A percentile compares a stretch with the other conserved stretches of the same genome.
phyloP scores from a whole-genome alignment of 2,888 invertebrate genomes.

The Odontomyia ornata region DNA sequence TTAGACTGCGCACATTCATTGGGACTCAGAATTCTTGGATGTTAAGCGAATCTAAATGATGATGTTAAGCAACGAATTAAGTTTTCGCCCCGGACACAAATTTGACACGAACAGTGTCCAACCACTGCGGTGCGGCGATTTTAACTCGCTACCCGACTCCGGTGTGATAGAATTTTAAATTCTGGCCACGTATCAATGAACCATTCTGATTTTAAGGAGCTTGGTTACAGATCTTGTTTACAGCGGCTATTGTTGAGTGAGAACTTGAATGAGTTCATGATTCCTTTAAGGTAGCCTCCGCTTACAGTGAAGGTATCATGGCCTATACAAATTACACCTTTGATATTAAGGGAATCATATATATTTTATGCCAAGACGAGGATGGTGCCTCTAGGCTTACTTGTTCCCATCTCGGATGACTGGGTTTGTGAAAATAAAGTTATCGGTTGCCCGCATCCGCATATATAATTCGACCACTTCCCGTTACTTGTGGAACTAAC shows the following conservation, averaged over 20 bases:
- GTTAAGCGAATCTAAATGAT: slow-evolving; percentile 99
- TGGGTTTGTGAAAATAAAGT: slow-evolving; percentile 97
- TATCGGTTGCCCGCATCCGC: slow-evolving; percentile 97
- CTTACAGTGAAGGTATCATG: slow-evolving; percentile 95
- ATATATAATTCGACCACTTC: slow-evolving; percentile 96
- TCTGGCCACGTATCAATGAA: slow-evolving; percentile 89
- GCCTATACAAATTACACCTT: slow-evolving; percentile 99
- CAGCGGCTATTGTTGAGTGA: slow-evolving; percentile 89
- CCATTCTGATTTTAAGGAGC: slow-evolving; percentile 96
- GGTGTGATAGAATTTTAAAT: slow-evolving; percentile 96
- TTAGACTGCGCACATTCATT: slow-evolving; percentile 98
- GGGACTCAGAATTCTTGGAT: slow-evolving; percentile 99
- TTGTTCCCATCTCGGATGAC: slow-evolving; percentile 92
- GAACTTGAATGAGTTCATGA: slow-evolving; percentile 88
- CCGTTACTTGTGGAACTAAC: slow-evolving; percentile 90
- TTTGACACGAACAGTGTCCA: slow-evolving; percentile 85
- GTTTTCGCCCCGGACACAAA: slow-evolving; percentile 76
- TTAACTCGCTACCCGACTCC: slow-evolving; percentile 97
- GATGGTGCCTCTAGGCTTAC: slow-evolving; percentile 92
- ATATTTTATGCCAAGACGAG: slow-evolving; percentile 97
- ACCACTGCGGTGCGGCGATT: slow-evolving; percentile 94
- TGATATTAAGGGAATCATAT: slow-evolving; percentile 99
- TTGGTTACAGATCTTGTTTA: slow-evolving; percentile 90
- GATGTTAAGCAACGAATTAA: slow-evolving; percentile 96
- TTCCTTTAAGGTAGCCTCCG: slow-evolving; percentile 94